Conservation (phyloP, 2,113 vertebrate genomes). For the Heterocephalus glaber region DNA sequence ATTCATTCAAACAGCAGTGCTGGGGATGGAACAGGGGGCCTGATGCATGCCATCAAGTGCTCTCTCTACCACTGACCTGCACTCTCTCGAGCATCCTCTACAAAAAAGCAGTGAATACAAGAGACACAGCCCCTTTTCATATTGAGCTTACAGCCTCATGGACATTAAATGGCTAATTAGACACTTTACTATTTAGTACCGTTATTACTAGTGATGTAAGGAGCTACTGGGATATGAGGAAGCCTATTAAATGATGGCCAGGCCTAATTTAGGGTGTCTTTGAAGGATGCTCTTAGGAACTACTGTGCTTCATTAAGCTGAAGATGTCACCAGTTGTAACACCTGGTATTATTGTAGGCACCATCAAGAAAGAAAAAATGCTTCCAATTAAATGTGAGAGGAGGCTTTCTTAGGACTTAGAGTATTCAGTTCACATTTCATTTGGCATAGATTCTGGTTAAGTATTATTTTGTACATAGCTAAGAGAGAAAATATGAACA, state of each 20-base stretch:
- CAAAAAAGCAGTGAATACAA: neutral
- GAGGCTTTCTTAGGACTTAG: neutral
- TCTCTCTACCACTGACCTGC: neutral
- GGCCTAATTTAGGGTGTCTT: neutral
- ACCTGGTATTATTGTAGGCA: neutral
- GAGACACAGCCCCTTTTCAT: neutral
- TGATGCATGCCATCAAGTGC: neutral
- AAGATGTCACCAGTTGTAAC: neutral
- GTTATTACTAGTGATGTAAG: neutral
- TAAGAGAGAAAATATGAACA: neutral
- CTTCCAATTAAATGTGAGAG: slow-evolving; percentile 31
- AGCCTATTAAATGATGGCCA: neutral
- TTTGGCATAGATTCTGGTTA: slow-evolving; percentile 28
- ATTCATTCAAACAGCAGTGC: neutral
- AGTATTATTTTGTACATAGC: slow-evolving; percentile 1
- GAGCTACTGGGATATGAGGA: neutral
- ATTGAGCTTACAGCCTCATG: neutral
- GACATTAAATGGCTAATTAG: slow-evolving; percentile 24
- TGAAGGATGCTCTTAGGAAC: neutral
- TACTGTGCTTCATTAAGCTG: neutral
- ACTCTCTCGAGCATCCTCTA: neutral
- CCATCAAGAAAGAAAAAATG: neutral
- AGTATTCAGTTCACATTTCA: slow-evolving; percentile 14
- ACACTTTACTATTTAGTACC: neutral
- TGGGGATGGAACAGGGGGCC: no score